Base-by-base conservation (phyloP, 2,888 invertebrate species). In the Kuschelorhynchus macadamiae region DNA sequence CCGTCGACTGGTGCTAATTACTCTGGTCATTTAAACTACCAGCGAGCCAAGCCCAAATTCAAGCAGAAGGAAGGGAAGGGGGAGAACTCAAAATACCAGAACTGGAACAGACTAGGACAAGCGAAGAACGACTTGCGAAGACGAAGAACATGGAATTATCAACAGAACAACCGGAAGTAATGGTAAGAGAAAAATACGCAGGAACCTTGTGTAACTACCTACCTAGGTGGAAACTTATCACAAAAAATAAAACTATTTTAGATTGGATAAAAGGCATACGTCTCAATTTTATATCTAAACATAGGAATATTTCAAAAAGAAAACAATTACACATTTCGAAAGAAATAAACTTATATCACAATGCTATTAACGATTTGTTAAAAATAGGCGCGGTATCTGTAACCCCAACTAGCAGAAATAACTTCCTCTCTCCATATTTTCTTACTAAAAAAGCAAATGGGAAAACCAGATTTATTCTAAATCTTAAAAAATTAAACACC, bases 231-330 rank as follows among this genome's bases (percentile, higher is more conserved):
- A 9, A 46, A 5, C 49, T 47, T 33, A 8, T 56, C 21, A 47
- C 36, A 3, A 2, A 33, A n/a, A 57, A 69, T 64, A 2, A 32
- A 30, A 20, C 14, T 16, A 46, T 69, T 18, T 41, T 68, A 18
- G 16, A 41, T 33, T 68, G 68, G 53, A 39, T 59, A 8, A 44
- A 59, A 21, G 53, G 64, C 25, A 39, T 57, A n/a, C 46, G 25
- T 11, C 59, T 68, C 32, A 53, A 39, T 46, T 68, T 59, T 49
- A 18, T 18, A 11, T 17, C 16, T 3, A 33, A 9, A 32, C 67
- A 3, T 7, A 25, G 7, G 57, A 11, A 14, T 11, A 14, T 57
- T 63, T 20, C 36, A 49, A 17, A 2, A 2, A n/a, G 18, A 18
- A 25, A 39, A 47, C 16, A 52, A 16, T 33, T 42, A 36, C 21